Conservation (phyloP, 2,888 invertebrate species). For the Aricia artaxerxes region DNA sequence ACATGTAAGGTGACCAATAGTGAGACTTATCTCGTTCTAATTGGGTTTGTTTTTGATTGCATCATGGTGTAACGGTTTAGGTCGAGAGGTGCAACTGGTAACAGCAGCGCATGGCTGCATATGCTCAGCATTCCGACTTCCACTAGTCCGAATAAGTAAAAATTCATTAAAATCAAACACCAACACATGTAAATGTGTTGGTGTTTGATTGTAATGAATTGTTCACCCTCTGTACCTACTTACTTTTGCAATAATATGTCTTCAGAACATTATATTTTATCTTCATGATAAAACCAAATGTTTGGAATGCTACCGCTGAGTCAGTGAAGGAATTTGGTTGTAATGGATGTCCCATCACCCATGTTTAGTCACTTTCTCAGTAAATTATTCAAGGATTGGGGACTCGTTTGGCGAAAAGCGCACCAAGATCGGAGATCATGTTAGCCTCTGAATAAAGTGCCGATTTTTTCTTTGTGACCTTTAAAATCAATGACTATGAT, state of each 20-base stretch:
- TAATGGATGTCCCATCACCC: background rate
- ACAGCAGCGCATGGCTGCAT: conserved; percentile 48
- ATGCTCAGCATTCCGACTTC: conserved; percentile 56
- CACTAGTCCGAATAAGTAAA: conserved; percentile 18
- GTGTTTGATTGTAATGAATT: background rate
- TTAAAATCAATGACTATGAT: background rate
- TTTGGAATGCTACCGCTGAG: background rate
- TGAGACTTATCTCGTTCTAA: conserved; percentile 11
- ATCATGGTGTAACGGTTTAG: conserved; percentile 55
- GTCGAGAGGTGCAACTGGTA: conserved; percentile 31
- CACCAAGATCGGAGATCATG: background rate
- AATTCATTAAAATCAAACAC: too few relatives aligned
- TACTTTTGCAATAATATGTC: background rate
- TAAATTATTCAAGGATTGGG: background rate
- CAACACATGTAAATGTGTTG: background rate
- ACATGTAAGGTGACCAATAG: background rate
- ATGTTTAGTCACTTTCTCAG: conserved; percentile 4
- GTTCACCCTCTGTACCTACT: background rate
- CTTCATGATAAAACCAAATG: background rate
- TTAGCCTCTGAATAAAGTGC: background rate
- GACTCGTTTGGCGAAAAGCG: background rate
- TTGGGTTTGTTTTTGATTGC: conserved; percentile 26
- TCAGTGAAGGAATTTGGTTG: conserved; percentile 3
- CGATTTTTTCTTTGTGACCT: background rate
- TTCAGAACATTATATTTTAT: background rate